A percentile compares a stretch with the other conserved stretches of the same genome.
Evolutionary conservation across 1,140 invertebrate genomes (phyloP).

Genomic region (Muscidifurax raptorellus): DNA sequence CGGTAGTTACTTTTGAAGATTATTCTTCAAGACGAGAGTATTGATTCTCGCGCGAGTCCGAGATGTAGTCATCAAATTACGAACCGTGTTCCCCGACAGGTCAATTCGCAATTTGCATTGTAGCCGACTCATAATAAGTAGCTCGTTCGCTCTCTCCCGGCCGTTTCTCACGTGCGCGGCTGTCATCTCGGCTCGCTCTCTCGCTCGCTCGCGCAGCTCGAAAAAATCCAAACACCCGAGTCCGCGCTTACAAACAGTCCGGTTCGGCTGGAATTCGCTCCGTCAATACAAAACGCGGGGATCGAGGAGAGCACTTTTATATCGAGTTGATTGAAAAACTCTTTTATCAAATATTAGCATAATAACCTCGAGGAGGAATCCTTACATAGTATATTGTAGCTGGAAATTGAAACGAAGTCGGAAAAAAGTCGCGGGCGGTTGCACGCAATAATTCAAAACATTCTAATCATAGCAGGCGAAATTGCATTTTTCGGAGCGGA

Average conservation of each 20-base stretch:
- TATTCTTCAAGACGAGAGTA: neutral
- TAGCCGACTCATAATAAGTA: slow-evolving; percentile 36
- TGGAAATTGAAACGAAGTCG: no score
- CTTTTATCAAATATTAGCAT: no score
- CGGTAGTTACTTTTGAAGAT: neutral
- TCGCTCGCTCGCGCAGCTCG: no score
- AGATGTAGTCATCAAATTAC: slow-evolving; percentile 39
- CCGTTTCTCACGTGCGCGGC: slow-evolving; percentile 19
- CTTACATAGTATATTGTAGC: no score
- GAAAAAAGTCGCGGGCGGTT: no score
- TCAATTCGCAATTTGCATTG: slow-evolving; percentile 44
- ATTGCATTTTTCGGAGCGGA: slow-evolving; percentile 41
- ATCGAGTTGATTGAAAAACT: neutral
- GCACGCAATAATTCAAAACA: slow-evolving; percentile 40
- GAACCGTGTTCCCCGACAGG: slow-evolving; percentile 10
- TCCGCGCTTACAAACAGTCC: slow-evolving; percentile 36
- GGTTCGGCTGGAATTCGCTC: slow-evolving; percentile 24
- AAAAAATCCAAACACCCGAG: slow-evolving; percentile 48
- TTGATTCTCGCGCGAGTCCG: neutral
- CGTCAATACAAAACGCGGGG: slow-evolving; percentile 29
- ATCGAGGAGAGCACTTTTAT: no score
- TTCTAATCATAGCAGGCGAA: slow-evolving; percentile 40
- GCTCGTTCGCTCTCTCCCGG: neutral
- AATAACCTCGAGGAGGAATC: no score
- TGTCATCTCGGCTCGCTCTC: slow-evolving; percentile 13